Percentiles rank a stretch among this genome's conserved stretches.
phyloP scores from a whole-genome alignment of 2,888 invertebrate species.

The Oscheius sp. region DNA sequence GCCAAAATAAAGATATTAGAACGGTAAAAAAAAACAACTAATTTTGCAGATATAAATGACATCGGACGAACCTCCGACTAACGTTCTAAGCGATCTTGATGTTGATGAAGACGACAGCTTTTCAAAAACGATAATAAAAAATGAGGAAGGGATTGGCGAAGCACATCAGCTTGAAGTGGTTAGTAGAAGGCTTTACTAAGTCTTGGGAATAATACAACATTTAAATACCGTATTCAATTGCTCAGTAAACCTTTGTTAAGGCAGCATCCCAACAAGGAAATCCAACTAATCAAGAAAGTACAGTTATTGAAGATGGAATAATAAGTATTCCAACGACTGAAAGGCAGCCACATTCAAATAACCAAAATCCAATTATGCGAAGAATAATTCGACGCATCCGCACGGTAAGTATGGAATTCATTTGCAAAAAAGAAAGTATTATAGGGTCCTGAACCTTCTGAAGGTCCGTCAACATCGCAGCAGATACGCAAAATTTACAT shows the following conservation, averaged over 20 bases:
- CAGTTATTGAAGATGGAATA: conserved; percentile 7
- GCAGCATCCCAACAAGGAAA: background rate
- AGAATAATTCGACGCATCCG: background rate
- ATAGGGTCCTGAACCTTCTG: background rate
- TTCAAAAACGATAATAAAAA: too few species aligned
- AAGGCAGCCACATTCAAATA: background rate
- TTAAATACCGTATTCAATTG: background rate
- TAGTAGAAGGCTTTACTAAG: background rate
- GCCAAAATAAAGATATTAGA: too few species aligned
- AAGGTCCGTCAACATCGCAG: background rate
- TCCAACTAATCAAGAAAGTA: background rate
- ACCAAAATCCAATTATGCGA: background rate
- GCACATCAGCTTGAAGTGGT: background rate
- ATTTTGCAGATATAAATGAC: background rate
- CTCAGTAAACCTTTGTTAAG: background rate
- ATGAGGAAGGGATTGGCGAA: background rate
- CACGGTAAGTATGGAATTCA: background rate
- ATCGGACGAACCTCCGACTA: conserved; percentile 1
- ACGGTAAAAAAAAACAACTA: too few species aligned
- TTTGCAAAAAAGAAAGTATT: too few species aligned
- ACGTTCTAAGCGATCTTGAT: background rate
- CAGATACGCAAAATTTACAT: conserved; percentile 11
- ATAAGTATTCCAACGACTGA: background rate
- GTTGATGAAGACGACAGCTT: background rate
- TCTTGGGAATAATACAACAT: background rate